These are phyloP conservation scores for Trachelipus rathkii DNA, from an alignment of 1,140 invertebrate genomes.

Conservation along the genomic window DNA sequence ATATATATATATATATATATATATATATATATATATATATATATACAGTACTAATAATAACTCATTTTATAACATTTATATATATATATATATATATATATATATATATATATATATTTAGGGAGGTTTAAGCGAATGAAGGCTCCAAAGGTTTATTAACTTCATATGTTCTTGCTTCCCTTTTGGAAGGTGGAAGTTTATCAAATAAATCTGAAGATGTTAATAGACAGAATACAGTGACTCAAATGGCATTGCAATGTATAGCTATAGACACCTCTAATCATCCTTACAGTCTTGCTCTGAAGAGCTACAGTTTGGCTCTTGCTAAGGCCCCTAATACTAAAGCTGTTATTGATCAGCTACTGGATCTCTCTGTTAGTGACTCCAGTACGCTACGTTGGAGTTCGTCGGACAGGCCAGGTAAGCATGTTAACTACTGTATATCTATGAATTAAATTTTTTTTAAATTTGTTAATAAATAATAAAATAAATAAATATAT, in stretches of 20 bases:
- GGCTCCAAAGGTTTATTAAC: no score
- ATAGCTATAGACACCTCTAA: slow-evolving; percentile 47
- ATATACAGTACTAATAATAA: no score
- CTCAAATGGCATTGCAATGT: background rate
- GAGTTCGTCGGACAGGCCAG: slow-evolving; percentile 12
- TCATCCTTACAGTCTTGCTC: slow-evolving; percentile 71
- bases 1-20: no score
- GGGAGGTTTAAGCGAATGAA: no score
- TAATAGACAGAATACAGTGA: background rate
- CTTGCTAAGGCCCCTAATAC: slow-evolving; percentile 66
- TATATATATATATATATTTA: no score
- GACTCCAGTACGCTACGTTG: slow-evolving; percentile 18
- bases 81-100: no score
- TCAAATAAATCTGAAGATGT: background rate
- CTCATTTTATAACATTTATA: no score
- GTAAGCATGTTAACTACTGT: background rate
- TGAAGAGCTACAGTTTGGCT: slow-evolving; percentile 72
- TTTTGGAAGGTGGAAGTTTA: slow-evolving; percentile 30
- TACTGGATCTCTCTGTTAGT: slow-evolving; percentile 18
- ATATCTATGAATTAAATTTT: no score
- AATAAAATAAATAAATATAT: no score
- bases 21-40: no score
- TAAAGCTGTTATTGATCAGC: slow-evolving; percentile 13
- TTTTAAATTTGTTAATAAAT: no score
- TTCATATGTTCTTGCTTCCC: slow-evolving; percentile 57